A percentile compares a stretch with the other conserved stretches of the same genome.
Evolutionary conservation across 2,888 invertebrate species (phyloP).

Genomic region (Zhuqinia jingwanae): DNA sequence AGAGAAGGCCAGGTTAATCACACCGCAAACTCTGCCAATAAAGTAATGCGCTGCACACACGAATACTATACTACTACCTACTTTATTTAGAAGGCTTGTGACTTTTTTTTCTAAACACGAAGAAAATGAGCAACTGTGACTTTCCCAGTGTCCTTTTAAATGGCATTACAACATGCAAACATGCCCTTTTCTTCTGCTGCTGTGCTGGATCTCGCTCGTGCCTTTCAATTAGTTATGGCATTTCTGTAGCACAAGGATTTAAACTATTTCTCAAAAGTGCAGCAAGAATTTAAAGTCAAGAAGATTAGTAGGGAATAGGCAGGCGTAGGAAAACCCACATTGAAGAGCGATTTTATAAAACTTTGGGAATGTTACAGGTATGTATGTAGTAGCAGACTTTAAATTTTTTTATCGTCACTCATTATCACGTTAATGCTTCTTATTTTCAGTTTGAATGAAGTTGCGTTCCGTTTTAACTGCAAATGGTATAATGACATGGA

Average conservation of each 20-base stretch:
- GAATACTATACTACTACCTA: too few relatives aligned
- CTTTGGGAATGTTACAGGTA: background rate
- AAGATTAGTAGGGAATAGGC: too few relatives aligned
- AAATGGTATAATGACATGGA: slow-evolving; percentile 8
- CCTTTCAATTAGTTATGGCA: slow-evolving; percentile 61
- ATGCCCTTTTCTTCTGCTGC: background rate
- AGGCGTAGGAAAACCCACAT: too few relatives aligned
- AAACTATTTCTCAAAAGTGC: slow-evolving; percentile 24
- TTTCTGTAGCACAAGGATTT: slow-evolving; percentile 23
- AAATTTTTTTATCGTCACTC: slow-evolving; percentile 29
- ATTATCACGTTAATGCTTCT: slow-evolving; percentile 43
- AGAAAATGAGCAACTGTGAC: slow-evolving; percentile 42
- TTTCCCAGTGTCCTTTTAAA: slow-evolving; percentile 57
- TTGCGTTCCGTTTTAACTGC: slow-evolving; percentile 31
- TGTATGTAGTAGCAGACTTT: background rate
- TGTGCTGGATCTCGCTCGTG: slow-evolving; percentile 65
- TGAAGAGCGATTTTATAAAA: background rate
- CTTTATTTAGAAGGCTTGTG: background rate
- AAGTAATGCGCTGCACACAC: slow-evolving; percentile 2
- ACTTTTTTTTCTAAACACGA: slow-evolving; percentile 3
- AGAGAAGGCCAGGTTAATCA: slow-evolving; percentile 56
- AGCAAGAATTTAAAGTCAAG: background rate
- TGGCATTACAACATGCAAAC: background rate
- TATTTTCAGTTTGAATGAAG: slow-evolving; percentile 39
- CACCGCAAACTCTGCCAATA: slow-evolving; percentile 18